phyloP scores from a whole-genome alignment of 1,140 invertebrate genomes.

The Druon quercuslanigerum region DNA sequence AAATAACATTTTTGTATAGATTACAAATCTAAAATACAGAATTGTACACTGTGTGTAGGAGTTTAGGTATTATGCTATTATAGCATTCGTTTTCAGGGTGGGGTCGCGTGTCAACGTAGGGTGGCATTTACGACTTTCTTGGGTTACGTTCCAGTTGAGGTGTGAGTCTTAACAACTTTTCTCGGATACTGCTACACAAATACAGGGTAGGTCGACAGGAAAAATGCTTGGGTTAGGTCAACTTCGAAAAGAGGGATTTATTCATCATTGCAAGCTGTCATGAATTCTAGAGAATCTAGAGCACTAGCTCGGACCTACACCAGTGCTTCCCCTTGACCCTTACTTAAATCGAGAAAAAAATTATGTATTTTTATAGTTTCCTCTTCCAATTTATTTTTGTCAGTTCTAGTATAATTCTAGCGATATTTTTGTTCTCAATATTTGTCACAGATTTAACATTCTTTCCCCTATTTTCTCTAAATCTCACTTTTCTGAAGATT shows the following conservation, averaged over 20 bases:
- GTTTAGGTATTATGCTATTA: slow-evolving; percentile 9
- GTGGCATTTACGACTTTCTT: slow-evolving; percentile 54
- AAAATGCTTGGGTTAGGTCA: slow-evolving; percentile 17
- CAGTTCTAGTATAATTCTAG: too few relatives aligned
- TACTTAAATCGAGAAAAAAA: neutral
- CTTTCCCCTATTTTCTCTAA: too few relatives aligned
- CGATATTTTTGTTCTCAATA: too few relatives aligned
- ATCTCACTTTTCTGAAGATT: too few relatives aligned
- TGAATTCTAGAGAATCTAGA: too few relatives aligned
- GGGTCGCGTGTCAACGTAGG: slow-evolving; percentile 51
- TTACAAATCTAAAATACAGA: neutral
- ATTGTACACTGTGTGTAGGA: neutral
- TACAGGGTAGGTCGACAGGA: slow-evolving; percentile 7
- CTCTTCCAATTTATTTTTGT: neutral
- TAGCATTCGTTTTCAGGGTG: neutral
- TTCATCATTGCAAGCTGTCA: neutral
- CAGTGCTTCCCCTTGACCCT: neutral
- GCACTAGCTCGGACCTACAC: neutral
- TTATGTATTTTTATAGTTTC: neutral
- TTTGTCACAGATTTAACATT: too few relatives aligned
- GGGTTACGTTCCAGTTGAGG: slow-evolving; percentile 34
- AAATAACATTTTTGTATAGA: too few relatives aligned
- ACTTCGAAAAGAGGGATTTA: slow-evolving; percentile 2
- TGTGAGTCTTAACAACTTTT: slow-evolving; percentile 11
- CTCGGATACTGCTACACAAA: neutral